Conservation (phyloP, 2,113 vertebrate species). For the Phylloscopus whistleri region DNA sequence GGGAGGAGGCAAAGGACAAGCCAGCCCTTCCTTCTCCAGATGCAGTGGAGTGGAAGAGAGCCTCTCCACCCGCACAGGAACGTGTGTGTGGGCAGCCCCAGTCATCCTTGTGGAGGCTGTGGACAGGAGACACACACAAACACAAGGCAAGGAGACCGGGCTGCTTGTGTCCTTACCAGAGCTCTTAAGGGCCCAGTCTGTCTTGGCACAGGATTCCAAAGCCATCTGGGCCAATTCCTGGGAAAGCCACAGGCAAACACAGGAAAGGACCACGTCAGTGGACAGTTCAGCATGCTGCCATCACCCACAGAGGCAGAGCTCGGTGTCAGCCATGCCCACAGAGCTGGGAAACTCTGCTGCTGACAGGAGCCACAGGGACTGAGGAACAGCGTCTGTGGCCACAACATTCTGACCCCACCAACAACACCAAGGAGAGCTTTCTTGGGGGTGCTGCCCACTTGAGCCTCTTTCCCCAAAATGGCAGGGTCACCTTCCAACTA, state of each 20-base stretch:
- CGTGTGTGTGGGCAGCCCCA: not conserved
- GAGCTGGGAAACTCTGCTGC: not conserved
- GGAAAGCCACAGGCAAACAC: not conserved
- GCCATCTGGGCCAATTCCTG: not conserved
- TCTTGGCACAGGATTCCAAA: not conserved
- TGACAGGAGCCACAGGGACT: fast-evolving
- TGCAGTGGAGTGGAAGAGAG: not conserved
- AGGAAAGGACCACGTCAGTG: not conserved
- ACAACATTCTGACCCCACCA: not conserved
- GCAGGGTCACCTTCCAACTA: not conserved
- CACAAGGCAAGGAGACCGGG: fast-evolving
- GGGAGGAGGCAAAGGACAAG: not conserved
- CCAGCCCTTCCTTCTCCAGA: not conserved
- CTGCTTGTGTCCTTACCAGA: not conserved
- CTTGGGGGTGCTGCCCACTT: not conserved
- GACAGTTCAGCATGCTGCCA: not conserved
- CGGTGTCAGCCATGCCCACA: not conserved
- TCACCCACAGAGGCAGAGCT: not conserved
- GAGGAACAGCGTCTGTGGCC: not conserved
- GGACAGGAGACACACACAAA: not conserved
- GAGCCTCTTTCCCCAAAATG: not conserved
- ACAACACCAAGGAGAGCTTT: not conserved
- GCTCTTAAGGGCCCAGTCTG: not conserved
- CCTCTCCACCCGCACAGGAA: not conserved
- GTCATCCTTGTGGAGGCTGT: too few species aligned